Conservation (phyloP, 2,888 invertebrate species). For the Andrena hattorfiana region DNA sequence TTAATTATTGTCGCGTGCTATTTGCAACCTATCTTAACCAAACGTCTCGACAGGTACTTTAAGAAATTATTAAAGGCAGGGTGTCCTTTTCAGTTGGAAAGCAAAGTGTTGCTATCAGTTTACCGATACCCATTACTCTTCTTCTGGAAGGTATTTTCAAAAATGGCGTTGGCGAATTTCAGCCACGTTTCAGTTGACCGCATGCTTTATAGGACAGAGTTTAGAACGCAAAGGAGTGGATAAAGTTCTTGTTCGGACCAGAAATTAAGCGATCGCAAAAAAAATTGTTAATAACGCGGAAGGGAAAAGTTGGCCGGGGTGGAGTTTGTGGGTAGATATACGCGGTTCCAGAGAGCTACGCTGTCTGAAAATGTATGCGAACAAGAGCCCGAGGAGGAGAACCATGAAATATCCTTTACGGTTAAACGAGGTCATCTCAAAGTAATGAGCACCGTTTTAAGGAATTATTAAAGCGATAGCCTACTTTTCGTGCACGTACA, state of each 20-base stretch:
- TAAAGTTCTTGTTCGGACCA: neutral
- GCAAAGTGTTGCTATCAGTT: too few species aligned
- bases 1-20: slow-evolving; percentile 61
- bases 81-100: too few species aligned
- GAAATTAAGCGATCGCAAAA: neutral
- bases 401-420: slow-evolving; percentile 51
- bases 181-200: too few species aligned
- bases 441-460: slow-evolving; percentile 57
- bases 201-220: too few species aligned
- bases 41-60: slow-evolving; percentile 20
- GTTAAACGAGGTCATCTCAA: slow-evolving; percentile 60
- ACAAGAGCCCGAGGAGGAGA: slow-evolving; percentile 16
- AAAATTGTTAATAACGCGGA: slow-evolving; percentile 2
- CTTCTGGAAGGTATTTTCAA: too few species aligned
- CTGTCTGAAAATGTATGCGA: slow-evolving; percentile 42
- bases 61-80: neutral
- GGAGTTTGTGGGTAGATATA: slow-evolving; percentile 9
- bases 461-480: slow-evolving; percentile 57
- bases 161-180: too few species aligned
- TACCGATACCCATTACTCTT: too few species aligned
- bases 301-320: neutral
- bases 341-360: neutral
- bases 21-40: slow-evolving; percentile 24
- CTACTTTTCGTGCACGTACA: slow-evolving; percentile 43
- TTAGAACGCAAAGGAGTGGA: neutral